These are phyloP conservation scores for Hoplostethus atlanticus DNA, from an alignment of 2,797 vertebrate genomes.

Conservation along the genomic window DNA sequence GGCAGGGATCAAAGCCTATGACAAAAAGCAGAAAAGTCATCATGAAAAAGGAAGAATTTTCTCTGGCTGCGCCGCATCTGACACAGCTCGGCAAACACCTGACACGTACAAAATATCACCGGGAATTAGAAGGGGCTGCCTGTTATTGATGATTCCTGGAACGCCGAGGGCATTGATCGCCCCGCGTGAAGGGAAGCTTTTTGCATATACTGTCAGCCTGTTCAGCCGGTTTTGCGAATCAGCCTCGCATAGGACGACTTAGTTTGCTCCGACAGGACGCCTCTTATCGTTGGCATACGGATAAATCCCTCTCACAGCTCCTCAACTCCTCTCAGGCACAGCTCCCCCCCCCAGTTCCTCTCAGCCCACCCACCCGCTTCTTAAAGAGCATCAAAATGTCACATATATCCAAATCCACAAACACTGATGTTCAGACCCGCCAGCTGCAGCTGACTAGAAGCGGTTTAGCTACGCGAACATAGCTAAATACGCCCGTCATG, in stretches of 20 bases:
- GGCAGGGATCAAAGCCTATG: not conserved
- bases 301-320: slow-evolving; percentile 69
- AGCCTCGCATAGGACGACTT: not conserved
- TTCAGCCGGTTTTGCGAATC: not conserved
- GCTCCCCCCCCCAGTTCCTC: slow-evolving; percentile 35
- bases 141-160: slow-evolving; percentile 38
- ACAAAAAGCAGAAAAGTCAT: slow-evolving; percentile 21
- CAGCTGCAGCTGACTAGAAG: slow-evolving; percentile 31
- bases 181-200: slow-evolving; percentile 24
- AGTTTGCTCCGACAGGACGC: slow-evolving; percentile 52
- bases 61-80: slow-evolving; percentile 32
- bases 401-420: slow-evolving; percentile 63
- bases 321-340: slow-evolving; percentile 39
- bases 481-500: not conserved
- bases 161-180: slow-evolving; percentile 21
- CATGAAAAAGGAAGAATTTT: slow-evolving; percentile 15
- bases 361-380: slow-evolving; percentile 51
- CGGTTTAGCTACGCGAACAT: slow-evolving; percentile 30
- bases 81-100: slow-evolving; percentile 46
- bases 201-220: slow-evolving; percentile 3
- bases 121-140: not conserved
- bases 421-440: slow-evolving; percentile 58
- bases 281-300: slow-evolving; percentile 67
- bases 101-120: slow-evolving; percentile 27
- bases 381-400: slow-evolving; percentile 79